A percentile compares a stretch with the other conserved stretches of the same genome.
Evolutionary conservation across 2,113 vertebrate species (phyloP).

Genomic region (Strix aluco): DNA sequence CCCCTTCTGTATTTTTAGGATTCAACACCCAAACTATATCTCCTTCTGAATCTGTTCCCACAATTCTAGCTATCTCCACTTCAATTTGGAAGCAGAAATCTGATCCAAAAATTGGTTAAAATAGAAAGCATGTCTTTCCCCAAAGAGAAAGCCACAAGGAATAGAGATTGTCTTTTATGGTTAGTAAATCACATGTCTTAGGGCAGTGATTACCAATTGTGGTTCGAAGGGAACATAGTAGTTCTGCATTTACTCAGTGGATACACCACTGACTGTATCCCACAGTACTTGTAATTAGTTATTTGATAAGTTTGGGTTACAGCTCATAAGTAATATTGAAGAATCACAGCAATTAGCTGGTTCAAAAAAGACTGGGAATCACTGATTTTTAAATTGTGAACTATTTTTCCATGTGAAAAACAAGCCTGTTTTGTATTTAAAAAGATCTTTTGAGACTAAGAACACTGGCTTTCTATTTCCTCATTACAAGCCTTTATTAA

Average conservation of each 20-base stretch:
- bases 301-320: background rate
- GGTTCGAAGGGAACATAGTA: background rate
- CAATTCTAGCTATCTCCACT: background rate
- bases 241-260: background rate
- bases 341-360: background rate
- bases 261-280: background rate
- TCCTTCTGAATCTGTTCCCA: background rate
- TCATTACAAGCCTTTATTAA: background rate
- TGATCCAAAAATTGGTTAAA: background rate
- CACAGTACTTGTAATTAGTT: background rate
- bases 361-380: background rate
- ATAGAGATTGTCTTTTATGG: background rate
- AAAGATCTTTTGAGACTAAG: background rate
- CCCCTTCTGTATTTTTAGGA: background rate
- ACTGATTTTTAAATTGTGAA: background rate
- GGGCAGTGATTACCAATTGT: background rate
- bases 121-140: background rate
- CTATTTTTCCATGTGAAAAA: background rate
- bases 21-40: background rate
- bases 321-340: background rate
- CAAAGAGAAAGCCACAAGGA: conserved; percentile 4
- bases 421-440: background rate
- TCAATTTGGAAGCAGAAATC: background rate
- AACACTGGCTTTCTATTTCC: background rate
- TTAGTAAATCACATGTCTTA: background rate